Evolutionary conservation across 2,113 vertebrate genomes (phyloP).

Genomic region (Xiphophorus hellerii): DNA sequence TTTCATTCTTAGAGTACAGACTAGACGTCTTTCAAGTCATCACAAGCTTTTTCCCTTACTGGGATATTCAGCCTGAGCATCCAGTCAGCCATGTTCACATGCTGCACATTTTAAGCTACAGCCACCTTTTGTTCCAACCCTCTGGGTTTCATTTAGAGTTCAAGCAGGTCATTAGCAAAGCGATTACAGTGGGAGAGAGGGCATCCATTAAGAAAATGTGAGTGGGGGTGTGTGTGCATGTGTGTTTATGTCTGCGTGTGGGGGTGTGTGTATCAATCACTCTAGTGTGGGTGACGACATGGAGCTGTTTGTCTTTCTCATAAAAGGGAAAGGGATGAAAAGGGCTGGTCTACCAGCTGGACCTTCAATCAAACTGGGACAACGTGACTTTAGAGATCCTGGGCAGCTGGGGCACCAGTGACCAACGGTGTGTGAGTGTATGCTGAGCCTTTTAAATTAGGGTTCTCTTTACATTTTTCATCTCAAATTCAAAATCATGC

Average conservation of each 20-base stretch:
- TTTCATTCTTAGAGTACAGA: no score
- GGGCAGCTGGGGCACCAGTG: constrained; percentile 68
- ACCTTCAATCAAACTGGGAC: constrained; percentile 75
- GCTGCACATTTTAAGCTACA: background rate
- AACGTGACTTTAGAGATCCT: constrained; percentile 70
- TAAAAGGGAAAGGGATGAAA: constrained; percentile 80
- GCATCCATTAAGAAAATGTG: constrained; percentile 60
- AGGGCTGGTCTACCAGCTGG: constrained; percentile 75
- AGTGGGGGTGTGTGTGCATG: constrained; percentile 23
- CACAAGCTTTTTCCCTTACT: background rate
- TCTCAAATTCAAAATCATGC: constrained; percentile 9
- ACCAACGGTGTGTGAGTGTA: constrained; percentile 39
- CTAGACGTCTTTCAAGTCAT: background rate
- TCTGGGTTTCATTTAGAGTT: constrained; percentile 64
- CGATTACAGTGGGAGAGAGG: constrained; percentile 66
- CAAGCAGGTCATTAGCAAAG: constrained; percentile 71
- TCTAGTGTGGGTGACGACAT: constrained; percentile 65
- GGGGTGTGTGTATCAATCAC: constrained; percentile 61
- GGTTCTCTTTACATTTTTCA: constrained; percentile 13
- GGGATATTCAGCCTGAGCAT: background rate
- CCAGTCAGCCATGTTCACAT: constrained; percentile 14
- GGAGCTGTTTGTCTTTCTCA: constrained; percentile 79
- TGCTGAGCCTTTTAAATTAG: constrained; percentile 41
- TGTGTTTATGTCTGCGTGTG: constrained; percentile 25
- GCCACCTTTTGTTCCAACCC: constrained; percentile 48